Evolutionary conservation across 2,888 invertebrate genomes (phyloP), one percentile per base, ranked within the genome.

Genomic region (Drosophila stalkeri): DNA sequence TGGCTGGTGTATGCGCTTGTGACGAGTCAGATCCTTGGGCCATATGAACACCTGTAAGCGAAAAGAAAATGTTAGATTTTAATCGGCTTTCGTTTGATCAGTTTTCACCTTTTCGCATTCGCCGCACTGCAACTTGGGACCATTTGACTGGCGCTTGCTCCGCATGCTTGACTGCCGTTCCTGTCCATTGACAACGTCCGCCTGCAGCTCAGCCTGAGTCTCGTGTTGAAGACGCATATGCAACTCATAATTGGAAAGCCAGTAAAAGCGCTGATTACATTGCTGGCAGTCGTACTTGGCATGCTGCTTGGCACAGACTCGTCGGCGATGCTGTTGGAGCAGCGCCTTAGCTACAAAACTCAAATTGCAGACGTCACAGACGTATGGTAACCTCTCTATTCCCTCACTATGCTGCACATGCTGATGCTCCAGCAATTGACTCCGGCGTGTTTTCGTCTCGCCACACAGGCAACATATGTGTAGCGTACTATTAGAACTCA

Each of bases 21-120:
- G 96, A 59, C 95, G 94, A 0, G 94, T 94, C 12, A 96, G 93
- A 82, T 95, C 94, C 77, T 95, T 96, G 57, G 95, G 94, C 91
- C 96, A 95, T 90, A 82, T 94, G 92, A 96, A 96, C 8, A 94
- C 72, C 82, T 82, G 9, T 0, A 54, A 68, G 5, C 3, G 39
- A 16, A 18, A 11, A 16, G 1, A 9, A 5, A 6, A 6, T 3
- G 6, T 47, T 47, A 46, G 5, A 11, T 20, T 16, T 16, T 5
- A 20, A 3, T 9, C 11, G 16, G 2, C 1, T 31, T 18, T 41
- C n/a, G 4, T 14, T 20, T n/a, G 1, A 20, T 20, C 3, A 12
- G 2, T 3, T 0, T 18, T 27, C 16, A 84, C 94, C 90, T 95
- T 95, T 37, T 94, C 94, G 83, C 96, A 96, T 7, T 94, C 94